phyloP scores from a whole-genome alignment of 2,113 vertebrate species.

The Tachuris rubrigastra region DNA sequence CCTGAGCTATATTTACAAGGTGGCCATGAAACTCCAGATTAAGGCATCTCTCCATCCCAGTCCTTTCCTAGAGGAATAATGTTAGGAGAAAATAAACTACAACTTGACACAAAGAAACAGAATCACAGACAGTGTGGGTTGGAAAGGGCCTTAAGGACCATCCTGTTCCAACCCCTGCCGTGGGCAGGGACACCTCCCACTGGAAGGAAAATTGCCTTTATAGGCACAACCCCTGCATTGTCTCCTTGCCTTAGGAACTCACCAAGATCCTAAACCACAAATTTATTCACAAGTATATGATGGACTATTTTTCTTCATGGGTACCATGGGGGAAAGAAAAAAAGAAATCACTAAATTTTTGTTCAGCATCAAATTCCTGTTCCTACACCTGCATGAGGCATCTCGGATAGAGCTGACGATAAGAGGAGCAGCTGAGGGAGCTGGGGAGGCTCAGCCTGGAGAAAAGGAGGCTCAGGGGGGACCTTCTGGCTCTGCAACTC shows the following conservation, averaged over 20 bases:
- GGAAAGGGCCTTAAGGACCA: not conserved
- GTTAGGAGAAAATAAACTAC: not conserved
- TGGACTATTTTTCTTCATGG: no score
- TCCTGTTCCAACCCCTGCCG: not conserved
- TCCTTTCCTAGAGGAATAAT: not conserved
- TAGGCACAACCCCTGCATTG: rapidly evolving
- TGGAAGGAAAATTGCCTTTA: not conserved
- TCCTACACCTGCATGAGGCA: not conserved
- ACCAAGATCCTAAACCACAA: not conserved
- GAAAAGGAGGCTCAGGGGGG: not conserved
- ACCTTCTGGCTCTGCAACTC: not conserved
- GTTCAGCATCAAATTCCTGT: not conserved
- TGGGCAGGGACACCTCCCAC: not conserved
- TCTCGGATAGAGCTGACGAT: not conserved
- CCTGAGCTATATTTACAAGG: not conserved
- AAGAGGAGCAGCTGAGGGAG: not conserved
- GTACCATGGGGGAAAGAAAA: not conserved
- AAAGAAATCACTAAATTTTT: not conserved
- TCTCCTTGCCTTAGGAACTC: not conserved
- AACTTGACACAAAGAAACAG: not conserved
- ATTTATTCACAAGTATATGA: not conserved
- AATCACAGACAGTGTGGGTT: not conserved
- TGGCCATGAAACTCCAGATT: not conserved
- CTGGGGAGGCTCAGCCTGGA: not conserved
- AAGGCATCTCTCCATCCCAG: not conserved